phyloP scores from a whole-genome alignment of 23 tunicate species.

The Trididemnum miniatum region DNA sequence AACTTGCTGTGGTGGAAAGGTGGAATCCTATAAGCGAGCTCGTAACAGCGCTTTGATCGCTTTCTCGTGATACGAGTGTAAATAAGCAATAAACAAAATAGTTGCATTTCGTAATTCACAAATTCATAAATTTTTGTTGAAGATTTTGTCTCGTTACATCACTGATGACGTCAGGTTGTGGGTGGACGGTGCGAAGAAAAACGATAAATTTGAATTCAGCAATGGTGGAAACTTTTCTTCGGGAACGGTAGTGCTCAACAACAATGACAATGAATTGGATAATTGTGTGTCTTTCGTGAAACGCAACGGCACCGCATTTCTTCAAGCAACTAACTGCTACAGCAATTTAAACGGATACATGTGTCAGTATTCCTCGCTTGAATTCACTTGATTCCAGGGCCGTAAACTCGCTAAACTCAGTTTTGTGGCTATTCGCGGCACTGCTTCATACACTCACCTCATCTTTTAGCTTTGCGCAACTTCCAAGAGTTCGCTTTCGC shows the following conservation, averaged over 20 bases:
- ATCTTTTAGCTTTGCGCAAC: too few relatives aligned
- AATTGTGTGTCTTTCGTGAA: not conserved
- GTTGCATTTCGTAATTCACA: not conserved
- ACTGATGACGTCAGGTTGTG: not conserved
- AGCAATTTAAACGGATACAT: conserved; percentile 2
- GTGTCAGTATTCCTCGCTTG: not conserved
- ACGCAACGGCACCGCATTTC: not conserved
- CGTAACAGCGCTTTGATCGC: too few relatives aligned
- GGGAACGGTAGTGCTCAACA: not conserved
- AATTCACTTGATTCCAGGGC: not conserved
- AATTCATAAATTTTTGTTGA: not conserved
- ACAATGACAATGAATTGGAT: not conserved
- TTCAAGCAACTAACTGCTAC: not conserved
- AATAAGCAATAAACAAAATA: too few relatives aligned
- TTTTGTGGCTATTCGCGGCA: too few relatives aligned
- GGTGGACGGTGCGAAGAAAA: not conserved
- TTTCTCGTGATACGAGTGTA: too few relatives aligned
- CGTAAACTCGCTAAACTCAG: too few relatives aligned
- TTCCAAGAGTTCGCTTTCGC: too few relatives aligned
- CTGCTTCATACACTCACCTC: too few relatives aligned
- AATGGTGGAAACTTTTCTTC: not conserved
- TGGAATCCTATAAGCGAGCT: not conserved
- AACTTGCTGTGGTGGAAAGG: not conserved
- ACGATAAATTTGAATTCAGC: not conserved
- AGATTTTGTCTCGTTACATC: not conserved